Conservation (phyloP, 1,140 invertebrate genomes). For the Bicyclus anynana region DNA sequence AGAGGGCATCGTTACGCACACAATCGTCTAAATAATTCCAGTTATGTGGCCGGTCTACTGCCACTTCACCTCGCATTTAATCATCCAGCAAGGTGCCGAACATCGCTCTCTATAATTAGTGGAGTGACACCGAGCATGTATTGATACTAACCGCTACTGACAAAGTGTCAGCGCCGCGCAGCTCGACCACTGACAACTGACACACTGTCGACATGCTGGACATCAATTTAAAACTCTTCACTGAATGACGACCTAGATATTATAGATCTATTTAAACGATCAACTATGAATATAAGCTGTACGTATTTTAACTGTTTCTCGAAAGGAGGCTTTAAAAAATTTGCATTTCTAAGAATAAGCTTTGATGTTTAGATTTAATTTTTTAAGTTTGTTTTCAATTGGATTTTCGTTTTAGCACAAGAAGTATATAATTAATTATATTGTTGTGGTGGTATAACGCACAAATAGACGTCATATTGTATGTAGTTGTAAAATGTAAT, state of each 20-base stretch:
- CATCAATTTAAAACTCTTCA: not conserved
- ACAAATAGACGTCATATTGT: no score
- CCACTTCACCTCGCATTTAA: not conserved
- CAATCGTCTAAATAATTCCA: no score
- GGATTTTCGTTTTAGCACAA: no score
- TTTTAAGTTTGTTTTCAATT: no score
- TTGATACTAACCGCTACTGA: not conserved
- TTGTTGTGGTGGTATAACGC: no score
- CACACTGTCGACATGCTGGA: not conserved
- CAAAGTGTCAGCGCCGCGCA: not conserved
- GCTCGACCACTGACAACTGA: not conserved
- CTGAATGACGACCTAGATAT: not conserved
- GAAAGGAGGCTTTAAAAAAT: not conserved
- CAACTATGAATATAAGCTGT: not conserved
- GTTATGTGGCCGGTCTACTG: no score
- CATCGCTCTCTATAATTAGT: not conserved
- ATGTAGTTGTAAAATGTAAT: no score
- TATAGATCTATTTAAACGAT: not conserved
- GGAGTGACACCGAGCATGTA: not conserved
- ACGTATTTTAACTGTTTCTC: not conserved
- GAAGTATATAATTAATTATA: no score
- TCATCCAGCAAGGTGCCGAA: not conserved
- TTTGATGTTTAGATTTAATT: no score
- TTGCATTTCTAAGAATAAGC: not conserved
- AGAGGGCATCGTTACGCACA: no score